Evolutionary conservation across 2,797 vertebrate genomes (phyloP).

Genomic region (Chromobotia macracanthus): DNA sequence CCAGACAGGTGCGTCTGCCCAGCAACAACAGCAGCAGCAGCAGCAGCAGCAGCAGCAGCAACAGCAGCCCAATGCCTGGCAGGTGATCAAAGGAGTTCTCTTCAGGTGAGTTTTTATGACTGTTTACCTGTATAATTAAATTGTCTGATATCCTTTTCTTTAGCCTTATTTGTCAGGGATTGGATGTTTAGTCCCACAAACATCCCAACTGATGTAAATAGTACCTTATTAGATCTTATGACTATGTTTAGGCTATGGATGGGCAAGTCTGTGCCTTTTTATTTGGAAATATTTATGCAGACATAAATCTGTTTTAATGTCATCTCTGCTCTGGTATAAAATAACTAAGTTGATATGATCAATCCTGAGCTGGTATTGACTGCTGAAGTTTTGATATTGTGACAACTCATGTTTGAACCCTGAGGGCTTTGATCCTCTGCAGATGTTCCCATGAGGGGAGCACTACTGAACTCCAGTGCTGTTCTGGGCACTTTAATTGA

Average conservation of each 20-base stretch:
- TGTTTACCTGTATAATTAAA: no score
- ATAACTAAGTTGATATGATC: neutral
- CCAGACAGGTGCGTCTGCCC: constrained; percentile 76
- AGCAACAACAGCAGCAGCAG: constrained; percentile 73
- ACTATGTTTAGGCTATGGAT: no score
- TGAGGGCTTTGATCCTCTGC: neutral
- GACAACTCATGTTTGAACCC: constrained; percentile 2
- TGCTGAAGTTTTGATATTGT: constrained; percentile 10
- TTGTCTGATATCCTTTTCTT: no score
- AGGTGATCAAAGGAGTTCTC: constrained; percentile 92
- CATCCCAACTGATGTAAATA: neutral
- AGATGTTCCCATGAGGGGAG: constrained; percentile 25
- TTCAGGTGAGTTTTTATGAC: constrained; percentile 79
- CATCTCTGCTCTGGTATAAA: neutral
- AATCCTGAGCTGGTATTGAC: neutral
- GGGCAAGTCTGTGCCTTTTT: no score
- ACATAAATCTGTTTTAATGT: neutral
- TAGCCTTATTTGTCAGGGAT: no score
- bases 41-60: constrained; percentile 73
- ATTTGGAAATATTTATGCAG: neutral
- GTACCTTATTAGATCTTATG: neutral
- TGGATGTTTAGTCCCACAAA: neutral
- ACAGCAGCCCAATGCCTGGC: constrained; percentile 88
- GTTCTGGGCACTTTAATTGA: constrained; percentile 46
- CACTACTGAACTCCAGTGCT: neutral